Conservation (phyloP, 2,113 vertebrate species). For the Baryphthengus martii region DNA sequence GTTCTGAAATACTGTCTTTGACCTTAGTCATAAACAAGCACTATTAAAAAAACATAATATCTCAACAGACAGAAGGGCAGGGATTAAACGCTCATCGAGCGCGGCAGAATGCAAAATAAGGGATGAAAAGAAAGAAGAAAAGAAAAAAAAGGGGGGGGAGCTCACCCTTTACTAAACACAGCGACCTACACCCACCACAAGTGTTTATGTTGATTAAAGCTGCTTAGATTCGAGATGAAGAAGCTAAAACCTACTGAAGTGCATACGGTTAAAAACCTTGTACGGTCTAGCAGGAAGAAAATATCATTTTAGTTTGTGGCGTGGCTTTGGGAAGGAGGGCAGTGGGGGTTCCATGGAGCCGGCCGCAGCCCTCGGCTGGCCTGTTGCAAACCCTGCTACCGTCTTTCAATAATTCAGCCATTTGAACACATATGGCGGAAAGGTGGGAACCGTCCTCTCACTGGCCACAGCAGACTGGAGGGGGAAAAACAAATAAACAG, state of each 20-base stretch:
- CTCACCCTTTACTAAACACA: conserved; percentile 2
- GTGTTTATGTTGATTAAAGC: conserved; percentile 9
- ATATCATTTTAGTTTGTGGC: rapidly evolving
- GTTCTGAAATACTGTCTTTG: conserved; percentile 81
- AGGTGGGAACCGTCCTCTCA: background rate
- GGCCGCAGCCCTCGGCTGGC: background rate
- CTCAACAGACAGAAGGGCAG: conserved; percentile 78
- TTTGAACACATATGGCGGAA: conserved; percentile 23
- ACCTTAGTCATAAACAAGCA: conserved; percentile 82
- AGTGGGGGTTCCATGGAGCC: background rate
- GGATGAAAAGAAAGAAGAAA: conserved; percentile 15
- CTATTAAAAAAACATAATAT: conserved; percentile 80
- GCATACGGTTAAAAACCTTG: background rate
- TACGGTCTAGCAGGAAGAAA: background rate
- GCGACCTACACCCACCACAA: background rate
- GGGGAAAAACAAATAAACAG: background rate
- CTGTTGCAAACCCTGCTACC: background rate
- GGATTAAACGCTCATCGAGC: conserved; percentile 70
- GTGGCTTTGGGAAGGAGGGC: background rate
- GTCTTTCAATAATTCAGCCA: background rate
- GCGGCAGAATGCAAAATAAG: conserved; percentile 60
- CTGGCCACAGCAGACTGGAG: background rate
- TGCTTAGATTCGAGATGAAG: background rate
- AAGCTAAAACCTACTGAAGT: conserved; percentile 38
- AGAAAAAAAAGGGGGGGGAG: background rate